Base-by-base conservation (phyloP, 1,140 invertebrate species). In the Drosophila tropicalis region DNA sequence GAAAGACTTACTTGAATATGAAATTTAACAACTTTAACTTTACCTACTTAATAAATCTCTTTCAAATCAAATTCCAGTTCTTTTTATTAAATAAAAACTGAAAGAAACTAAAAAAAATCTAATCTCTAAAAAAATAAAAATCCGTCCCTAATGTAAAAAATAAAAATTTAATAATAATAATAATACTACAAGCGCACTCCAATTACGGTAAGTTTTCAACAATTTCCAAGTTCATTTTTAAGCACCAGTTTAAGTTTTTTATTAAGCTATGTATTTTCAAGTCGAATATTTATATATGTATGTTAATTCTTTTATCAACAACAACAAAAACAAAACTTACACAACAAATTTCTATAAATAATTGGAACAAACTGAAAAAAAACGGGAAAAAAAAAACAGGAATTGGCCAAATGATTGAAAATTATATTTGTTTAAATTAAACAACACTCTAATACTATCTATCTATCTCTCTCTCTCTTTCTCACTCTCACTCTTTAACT, bases 41-140 rank as follows among this genome's bases (percentile, higher is more conserved):
- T 89, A 89, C 81, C 89, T 89, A 89, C 81, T 89, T 89, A 89
- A 89, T 89, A 89, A 89, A 89, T 80, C 84, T 89, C 85, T 89
- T 89, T 89, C 80, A 84, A 89, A 89, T 84, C 84, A 75, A 89
- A 79, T 89, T 89, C 84, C 84, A 89, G 84, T 89, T 89, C 84
- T 89, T 89, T 89, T 89, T 65, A 80, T 80, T 83, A 25, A 62
- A 60, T 22, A 22, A 29, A 62, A 15, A 32, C 0, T 56, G 63
- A 77, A 57, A 74, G 62, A 68, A 81, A 68, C 17, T 62, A 65
- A 55, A 13, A n/a, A 12, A 47, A n/a, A n/a, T n/a, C 47, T 17
- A 47, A 69, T 22, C 36, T n/a, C n/a, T n/a, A n/a, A 36, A 77
- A 62, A 36, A 60, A 12, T 36, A 40, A n/a, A 10, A 36, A 47